Percentiles rank a stretch among this genome's conserved stretches.
These are phyloP conservation scores for Lordiphosa collinella DNA, from an alignment of 1,140 invertebrate genomes.

Conservation along the genomic window DNA sequence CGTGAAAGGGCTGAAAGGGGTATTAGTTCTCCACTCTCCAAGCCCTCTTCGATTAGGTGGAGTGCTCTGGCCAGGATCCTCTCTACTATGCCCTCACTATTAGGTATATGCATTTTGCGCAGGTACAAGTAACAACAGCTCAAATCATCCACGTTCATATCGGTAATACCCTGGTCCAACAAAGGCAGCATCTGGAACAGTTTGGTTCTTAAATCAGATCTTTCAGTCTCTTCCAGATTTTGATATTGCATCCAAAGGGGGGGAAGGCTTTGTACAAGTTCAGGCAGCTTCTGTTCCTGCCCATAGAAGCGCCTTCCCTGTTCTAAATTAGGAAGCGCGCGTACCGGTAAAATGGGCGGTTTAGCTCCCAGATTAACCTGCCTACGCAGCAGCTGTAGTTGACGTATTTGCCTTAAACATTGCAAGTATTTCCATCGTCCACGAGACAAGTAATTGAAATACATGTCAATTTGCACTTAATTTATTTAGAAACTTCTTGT, in stretches of 20 bases:
- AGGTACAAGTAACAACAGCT: slow-evolving; percentile 64
- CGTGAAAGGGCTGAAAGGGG: slow-evolving; percentile 57
- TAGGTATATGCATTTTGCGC: slow-evolving; percentile 53
- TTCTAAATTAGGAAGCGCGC: background rate
- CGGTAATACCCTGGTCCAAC: slow-evolving; percentile 14
- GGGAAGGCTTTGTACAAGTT: slow-evolving; percentile 12
- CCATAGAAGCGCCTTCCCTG: background rate
- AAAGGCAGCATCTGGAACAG: slow-evolving; percentile 29
- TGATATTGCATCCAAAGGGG: slow-evolving; percentile 42
- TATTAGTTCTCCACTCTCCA: slow-evolving; percentile 16
- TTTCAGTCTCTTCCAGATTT: background rate
- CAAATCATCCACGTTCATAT: slow-evolving; percentile 42
- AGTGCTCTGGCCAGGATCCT: slow-evolving; percentile 33
- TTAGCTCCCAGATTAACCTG: slow-evolving; percentile 28
- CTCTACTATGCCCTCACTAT: slow-evolving; percentile 38
- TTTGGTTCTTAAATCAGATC: slow-evolving; percentile 6
- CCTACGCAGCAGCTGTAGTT: slow-evolving; percentile 29
- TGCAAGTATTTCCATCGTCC: slow-evolving; percentile 41
- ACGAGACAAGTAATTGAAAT: slow-evolving; percentile 33
- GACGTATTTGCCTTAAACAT: slow-evolving; percentile 42
- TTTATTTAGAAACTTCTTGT: slow-evolving; percentile 46
- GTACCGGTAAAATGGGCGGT: slow-evolving; percentile 15
- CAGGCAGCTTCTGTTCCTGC: background rate
- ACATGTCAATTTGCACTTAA: slow-evolving; percentile 21
- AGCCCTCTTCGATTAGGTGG: slow-evolving; percentile 14